Evolutionary conservation across 1,140 invertebrate species (phyloP), one percentile per base, ranked within the genome.

Genomic region (Coelopa frigida): DNA sequence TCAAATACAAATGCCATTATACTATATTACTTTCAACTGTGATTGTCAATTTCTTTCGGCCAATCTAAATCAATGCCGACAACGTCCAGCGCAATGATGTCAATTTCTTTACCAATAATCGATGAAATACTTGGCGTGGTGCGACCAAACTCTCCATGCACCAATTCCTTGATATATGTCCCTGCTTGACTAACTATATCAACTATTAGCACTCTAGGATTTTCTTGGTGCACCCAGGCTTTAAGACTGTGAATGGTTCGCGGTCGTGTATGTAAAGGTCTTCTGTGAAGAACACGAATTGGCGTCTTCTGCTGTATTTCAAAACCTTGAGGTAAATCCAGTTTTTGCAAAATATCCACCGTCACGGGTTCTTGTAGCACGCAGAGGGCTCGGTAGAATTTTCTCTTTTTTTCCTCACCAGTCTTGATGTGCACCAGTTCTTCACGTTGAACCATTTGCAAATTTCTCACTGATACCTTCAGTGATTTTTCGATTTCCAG

Each of bases 101-200:
- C 83, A 21, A 93, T 85, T 62, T 86, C 82, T 49, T 77, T 75
- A 27, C 78, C 73, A 17, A 79, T 51, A 18, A 77, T 71, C 6
- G 65, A 65, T 36, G 65, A 46, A 43, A 78, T 70, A 1, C 78
- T 75, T 1, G 94, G 94, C 11, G 62, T 67, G 1, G 92, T 95
- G 31, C 94, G 75, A 12, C 87, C 85, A 66, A 96, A 88, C 73
- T 98, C 94, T 1, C 94, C 89, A 72, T 98, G 92, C 14, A 94
- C 84, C 76, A 97, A 93, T 73, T 98, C 94, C 73, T 98, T 98
- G 0, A 98, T 81, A 64, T 98, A 98, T 2, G 92, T 96, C 31
- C 94, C 94, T 31, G 94, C 93, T 70, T 95, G 87, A 11, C 91
- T 94, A 39, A 77, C 79, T 1, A 96, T 49, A 50, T 80, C 73